Evolutionary conservation across 2,113 vertebrate genomes (phyloP), one percentile per base, ranked within the genome.

Genomic region (Plectropomus leopardus): DNA sequence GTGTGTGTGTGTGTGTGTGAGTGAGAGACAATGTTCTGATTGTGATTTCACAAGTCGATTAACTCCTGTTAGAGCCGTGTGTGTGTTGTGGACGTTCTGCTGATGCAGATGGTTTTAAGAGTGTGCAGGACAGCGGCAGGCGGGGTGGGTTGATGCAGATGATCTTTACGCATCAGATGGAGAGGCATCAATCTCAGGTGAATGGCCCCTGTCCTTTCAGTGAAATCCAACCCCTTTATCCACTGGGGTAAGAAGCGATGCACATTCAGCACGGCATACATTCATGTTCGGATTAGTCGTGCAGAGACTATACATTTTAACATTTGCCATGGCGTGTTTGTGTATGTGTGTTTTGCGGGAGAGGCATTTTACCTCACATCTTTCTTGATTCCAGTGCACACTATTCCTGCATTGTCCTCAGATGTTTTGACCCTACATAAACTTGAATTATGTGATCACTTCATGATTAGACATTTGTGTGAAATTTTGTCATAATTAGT

Each of bases 11-110:
- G 60, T 26, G 64, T 44, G 65, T 14, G 64, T 17, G 40, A 60
- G 60, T 9, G 54, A 82, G 64, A 82, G 78, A 92, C 78, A 86
- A 78, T 89, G 88, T 82, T 90, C 86, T 89, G 87, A 92, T 88
- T 91, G 91, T 82, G 89, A 92, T 94, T 94, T 93, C 88, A 90
- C 93, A 91, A 94, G 92, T 92, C 92, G 78, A 93, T 94, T 93
- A 92, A 93, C 85, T 88, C 85, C 72, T 55, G 23, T 66, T 1
- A 40, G 81, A 28, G 40, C 63, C 13, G 44, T 60, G 55, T 72
- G 76, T 86, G 78, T 76, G 67, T 72, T 71, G 68, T 70, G 57
- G 66, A 51, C 17, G 50, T 91, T 89, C 82, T 94, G 92, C 92
- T 93, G 92, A 93, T 85, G 79, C 23, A 3, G 70, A 55, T 24